A percentile compares a stretch with the other conserved stretches of the same genome.
phyloP scores from a whole-genome alignment of 2,113 vertebrate species.

The Chaenogobius annularis region DNA sequence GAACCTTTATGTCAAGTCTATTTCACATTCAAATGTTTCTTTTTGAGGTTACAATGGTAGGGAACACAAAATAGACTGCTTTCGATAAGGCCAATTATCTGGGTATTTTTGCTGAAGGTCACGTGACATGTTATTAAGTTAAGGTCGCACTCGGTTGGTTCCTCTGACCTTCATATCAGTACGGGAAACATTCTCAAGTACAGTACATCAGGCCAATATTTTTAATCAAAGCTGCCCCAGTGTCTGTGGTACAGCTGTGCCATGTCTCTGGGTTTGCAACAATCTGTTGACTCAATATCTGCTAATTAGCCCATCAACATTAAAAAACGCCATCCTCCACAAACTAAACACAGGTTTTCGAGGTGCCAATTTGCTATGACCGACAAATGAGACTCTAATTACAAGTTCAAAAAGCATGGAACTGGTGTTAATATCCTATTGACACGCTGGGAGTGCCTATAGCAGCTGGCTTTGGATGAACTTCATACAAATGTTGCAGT shows the following conservation, averaged over 20 bases:
- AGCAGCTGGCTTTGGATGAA: constrained; percentile 68
- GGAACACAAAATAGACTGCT: too few relatives aligned
- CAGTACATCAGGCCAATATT: not conserved
- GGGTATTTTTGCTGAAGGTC: too few relatives aligned
- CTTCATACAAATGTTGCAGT: constrained; percentile 53
- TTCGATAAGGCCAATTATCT: too few relatives aligned
- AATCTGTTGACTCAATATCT: constrained; percentile 62
- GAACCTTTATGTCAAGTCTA: too few relatives aligned
- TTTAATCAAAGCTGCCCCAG: not conserved
- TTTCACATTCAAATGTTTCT: too few relatives aligned
- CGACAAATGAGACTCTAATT: constrained; percentile 68
- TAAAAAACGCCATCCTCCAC: constrained; percentile 48
- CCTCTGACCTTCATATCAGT: too few relatives aligned
- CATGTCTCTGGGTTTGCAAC: constrained; percentile 21
- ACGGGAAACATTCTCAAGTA: too few relatives aligned
- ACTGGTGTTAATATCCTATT: constrained; percentile 72
- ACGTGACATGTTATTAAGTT: too few relatives aligned
- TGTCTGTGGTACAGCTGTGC: constrained; percentile 69
- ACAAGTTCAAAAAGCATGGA: constrained; percentile 68
- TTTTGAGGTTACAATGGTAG: too few relatives aligned
- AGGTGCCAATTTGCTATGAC: constrained; percentile 55
- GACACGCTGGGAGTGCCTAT: constrained; percentile 64
- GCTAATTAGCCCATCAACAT: constrained; percentile 67
- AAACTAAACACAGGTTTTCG: constrained; percentile 39
- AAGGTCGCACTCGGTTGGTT: too few relatives aligned